These are phyloP conservation scores for Drosophila truncata DNA, from an alignment of 1,140 invertebrate species.

Conservation along the genomic window DNA sequence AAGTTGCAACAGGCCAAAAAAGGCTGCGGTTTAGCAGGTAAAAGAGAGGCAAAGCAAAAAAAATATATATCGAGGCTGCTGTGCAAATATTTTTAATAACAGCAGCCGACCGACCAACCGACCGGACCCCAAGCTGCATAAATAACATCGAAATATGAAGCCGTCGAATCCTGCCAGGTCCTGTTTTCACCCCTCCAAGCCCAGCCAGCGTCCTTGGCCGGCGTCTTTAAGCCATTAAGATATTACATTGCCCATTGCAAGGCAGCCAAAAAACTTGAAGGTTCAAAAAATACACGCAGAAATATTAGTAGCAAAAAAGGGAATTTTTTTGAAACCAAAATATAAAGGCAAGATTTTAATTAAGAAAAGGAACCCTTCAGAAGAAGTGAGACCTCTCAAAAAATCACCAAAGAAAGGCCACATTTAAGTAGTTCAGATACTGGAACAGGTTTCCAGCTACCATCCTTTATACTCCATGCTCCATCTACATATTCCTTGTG, in stretches of 20 bases:
- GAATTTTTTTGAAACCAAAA: neutral
- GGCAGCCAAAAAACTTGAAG: slow-evolving; percentile 11
- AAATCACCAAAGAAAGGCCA: neutral
- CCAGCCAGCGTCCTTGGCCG: slow-evolving; percentile 16
- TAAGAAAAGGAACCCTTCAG: neutral
- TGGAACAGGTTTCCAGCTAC: slow-evolving; percentile 16
- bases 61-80: slow-evolving; percentile 45
- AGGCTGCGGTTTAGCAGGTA: slow-evolving; percentile 50
- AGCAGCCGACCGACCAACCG: slow-evolving; percentile 18
- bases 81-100: slow-evolving; percentile 77
- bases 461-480: neutral
- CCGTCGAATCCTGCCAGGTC: slow-evolving; percentile 31
- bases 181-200: neutral
- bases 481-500: neutral
- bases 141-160: slow-evolving; percentile 74
- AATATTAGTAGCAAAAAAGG: neutral
- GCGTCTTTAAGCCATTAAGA: slow-evolving; percentile 44
- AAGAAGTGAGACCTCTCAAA: neutral
- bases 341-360: slow-evolving; percentile 4
- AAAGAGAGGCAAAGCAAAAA: slow-evolving; percentile 1
- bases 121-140: slow-evolving; percentile 56
- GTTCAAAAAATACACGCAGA: neutral
- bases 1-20: slow-evolving; percentile 45
- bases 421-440: slow-evolving; percentile 17
- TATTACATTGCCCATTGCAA: slow-evolving; percentile 41